Conservation (phyloP, 2,113 vertebrate genomes). For the Ceyx cyanopectus region DNA sequence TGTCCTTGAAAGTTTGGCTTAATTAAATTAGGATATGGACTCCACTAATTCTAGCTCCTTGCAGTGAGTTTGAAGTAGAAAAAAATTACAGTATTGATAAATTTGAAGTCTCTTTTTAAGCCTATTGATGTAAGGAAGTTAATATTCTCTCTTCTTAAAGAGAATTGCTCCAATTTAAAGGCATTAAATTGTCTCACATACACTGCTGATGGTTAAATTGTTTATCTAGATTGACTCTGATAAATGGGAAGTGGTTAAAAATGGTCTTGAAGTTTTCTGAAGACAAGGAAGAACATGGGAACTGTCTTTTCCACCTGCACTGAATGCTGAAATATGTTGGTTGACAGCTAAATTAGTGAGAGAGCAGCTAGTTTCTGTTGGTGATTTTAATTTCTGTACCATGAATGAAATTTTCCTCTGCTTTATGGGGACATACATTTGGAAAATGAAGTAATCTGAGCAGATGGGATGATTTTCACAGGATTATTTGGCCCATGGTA, state of each 20-base stretch:
- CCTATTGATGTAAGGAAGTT: not conserved
- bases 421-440: not conserved
- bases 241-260: not conserved
- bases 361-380: not conserved
- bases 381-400: not conserved
- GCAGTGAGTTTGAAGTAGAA: not conserved
- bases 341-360: not conserved
- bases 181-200: constrained; percentile 9
- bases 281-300: not conserved
- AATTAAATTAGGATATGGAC: not conserved
- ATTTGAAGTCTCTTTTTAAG: constrained; percentile 2
- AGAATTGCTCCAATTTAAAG: not conserved
- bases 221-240: not conserved
- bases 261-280: not conserved
- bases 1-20: not conserved
- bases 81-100: not conserved
- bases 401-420: not conserved
- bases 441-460: not conserved
- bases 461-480: not conserved
- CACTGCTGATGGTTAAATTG: not conserved
- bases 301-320: not conserved
- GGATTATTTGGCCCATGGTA: not conserved
- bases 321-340: not conserved
- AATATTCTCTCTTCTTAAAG: not conserved
- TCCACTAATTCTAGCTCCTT: not conserved